Evolutionary conservation across 2,797 vertebrate species (phyloP).

Genomic region (Tragelaphus eurycerus): DNA sequence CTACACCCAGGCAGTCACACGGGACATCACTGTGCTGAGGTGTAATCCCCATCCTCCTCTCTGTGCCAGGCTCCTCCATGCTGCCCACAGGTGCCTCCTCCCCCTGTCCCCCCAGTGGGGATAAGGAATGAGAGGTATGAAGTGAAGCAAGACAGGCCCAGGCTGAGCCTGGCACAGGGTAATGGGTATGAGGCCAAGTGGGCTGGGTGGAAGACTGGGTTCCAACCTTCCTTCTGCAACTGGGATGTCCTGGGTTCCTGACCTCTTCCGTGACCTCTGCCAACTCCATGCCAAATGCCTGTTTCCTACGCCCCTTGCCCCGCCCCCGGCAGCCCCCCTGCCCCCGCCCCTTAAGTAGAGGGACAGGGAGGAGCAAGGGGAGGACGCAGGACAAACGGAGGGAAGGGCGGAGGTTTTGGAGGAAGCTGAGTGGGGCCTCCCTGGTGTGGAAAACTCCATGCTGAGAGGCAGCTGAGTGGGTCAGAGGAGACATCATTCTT

Average conservation of each 20-base stretch:
- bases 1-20: neutral
- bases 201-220: neutral
- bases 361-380: neutral
- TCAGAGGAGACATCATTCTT: constrained; percentile 55
- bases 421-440: constrained; percentile 31
- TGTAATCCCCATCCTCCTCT: too few relatives aligned
- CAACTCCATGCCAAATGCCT: neutral
- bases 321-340: neutral
- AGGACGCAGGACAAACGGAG: constrained; percentile 52
- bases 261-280: neutral
- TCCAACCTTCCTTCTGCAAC: neutral
- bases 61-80: neutral
- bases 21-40: neutral
- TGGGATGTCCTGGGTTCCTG: neutral
- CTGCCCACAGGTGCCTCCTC: neutral
- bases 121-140: constrained; percentile 69
- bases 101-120: neutral
- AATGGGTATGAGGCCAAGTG: neutral
- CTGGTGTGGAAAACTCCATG: constrained; percentile 66
- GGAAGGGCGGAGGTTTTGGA: constrained; percentile 53
- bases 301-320: neutral
- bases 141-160: constrained; percentile 40
- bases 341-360: neutral
- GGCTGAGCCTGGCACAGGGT: constrained; percentile 60
- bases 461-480: constrained; percentile 44